A percentile compares a stretch with the other conserved stretches of the same genome.
Evolutionary conservation across 2,888 invertebrate genomes (phyloP).

Genomic region (Drosophila flavopinicola): DNA sequence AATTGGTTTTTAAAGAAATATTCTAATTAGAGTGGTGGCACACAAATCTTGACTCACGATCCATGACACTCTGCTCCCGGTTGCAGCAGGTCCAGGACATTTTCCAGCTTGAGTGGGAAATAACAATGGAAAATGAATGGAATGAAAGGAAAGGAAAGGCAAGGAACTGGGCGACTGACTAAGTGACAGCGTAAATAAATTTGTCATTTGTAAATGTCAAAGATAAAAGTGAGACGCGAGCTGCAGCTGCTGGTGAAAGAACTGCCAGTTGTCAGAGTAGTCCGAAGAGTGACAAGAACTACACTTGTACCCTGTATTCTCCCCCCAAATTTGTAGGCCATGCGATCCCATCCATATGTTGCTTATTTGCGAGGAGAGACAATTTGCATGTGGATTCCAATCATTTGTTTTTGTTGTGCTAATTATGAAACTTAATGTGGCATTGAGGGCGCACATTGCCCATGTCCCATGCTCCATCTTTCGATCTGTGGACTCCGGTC

Average conservation of each 20-base stretch:
- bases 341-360: slow-evolving; percentile 67
- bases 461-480: slow-evolving; percentile 7
- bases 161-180: slow-evolving; percentile 49
- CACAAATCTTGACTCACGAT: slow-evolving; percentile 51
- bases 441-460: slow-evolving; percentile 53
- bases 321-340: slow-evolving; percentile 21
- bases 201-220: slow-evolving; percentile 78
- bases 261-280: slow-evolving; percentile 47
- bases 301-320: slow-evolving; percentile 26
- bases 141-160: slow-evolving; percentile 28
- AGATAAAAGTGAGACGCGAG: slow-evolving; percentile 68
- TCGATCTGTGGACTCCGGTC: slow-evolving; percentile 40
- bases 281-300: slow-evolving; percentile 31
- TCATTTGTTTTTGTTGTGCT: slow-evolving; percentile 78
- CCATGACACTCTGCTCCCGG: background rate
- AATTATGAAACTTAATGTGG: slow-evolving; percentile 79
- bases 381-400: slow-evolving; percentile 62
- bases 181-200: slow-evolving; percentile 79
- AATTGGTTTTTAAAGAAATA: slow-evolving; percentile 3
- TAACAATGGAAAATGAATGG: slow-evolving; percentile 10
- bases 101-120: slow-evolving; percentile 29
- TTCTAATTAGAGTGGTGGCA: slow-evolving; percentile 63
- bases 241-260: slow-evolving; percentile 59
- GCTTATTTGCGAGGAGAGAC: slow-evolving; percentile 67
- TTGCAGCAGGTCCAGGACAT: too few species aligned